Conservation (phyloP, 2,888 invertebrate species). For the Pocota personata region DNA sequence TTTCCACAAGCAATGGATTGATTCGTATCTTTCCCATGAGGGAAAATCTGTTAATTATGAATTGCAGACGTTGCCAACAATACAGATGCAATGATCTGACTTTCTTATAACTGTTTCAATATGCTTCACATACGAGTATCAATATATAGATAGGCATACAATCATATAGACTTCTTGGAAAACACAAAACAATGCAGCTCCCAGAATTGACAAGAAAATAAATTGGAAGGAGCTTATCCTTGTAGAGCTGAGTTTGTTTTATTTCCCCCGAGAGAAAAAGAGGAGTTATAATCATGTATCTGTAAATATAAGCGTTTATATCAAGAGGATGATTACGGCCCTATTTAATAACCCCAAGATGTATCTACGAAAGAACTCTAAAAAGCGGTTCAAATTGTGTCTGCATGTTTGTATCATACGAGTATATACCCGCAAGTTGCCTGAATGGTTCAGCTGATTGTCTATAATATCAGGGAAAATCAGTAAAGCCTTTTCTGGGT, state of each 20-base stretch:
- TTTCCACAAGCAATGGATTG: constrained; percentile 21
- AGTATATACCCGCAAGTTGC: too few relatives aligned
- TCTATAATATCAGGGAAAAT: too few relatives aligned
- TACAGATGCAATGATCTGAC: constrained; percentile 20
- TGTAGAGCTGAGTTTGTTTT: neutral
- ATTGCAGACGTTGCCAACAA: constrained; percentile 14
- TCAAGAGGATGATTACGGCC: neutral
- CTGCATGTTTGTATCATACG: too few relatives aligned
- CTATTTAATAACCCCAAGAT: too few relatives aligned
- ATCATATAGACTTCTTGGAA: neutral
- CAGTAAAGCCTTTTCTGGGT: too few relatives aligned
- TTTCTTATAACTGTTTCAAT: neutral
- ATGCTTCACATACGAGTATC: constrained; percentile 4
- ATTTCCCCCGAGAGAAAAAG: neutral
- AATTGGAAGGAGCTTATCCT: constrained; percentile 5
- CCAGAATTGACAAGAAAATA: constrained; percentile 1
- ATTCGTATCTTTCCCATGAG: constrained; percentile 24
- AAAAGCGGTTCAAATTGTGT: too few relatives aligned
- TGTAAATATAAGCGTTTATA: neutral
- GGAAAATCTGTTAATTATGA: constrained; percentile 42
- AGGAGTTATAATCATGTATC: neutral
- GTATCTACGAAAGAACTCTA: too few relatives aligned
- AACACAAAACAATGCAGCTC: constrained; percentile 1
- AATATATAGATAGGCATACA: neutral
- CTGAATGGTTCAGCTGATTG: too few relatives aligned